These are phyloP conservation scores for Drosophila emarginata DNA, from an alignment of 2,888 invertebrate genomes.

Conservation along the genomic window DNA sequence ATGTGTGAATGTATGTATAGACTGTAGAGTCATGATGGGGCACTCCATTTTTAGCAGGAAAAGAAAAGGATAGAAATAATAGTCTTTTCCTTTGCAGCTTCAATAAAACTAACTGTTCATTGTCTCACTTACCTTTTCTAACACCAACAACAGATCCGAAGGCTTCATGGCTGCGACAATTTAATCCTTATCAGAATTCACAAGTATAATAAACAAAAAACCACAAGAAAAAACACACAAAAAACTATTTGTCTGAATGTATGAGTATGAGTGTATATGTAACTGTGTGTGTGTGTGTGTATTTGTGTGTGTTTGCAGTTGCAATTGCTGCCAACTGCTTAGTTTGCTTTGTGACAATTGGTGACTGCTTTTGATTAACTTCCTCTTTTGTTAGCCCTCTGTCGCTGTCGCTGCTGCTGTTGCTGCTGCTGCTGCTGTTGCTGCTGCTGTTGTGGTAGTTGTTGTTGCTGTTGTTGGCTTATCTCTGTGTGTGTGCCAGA, in stretches of 20 bases:
- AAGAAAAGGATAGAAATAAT: slow-evolving; percentile 37
- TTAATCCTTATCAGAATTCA: slow-evolving; percentile 9
- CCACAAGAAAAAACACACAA: neutral
- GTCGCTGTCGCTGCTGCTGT: slow-evolving; percentile 10
- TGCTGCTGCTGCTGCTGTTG: slow-evolving; percentile 19
- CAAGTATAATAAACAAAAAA: neutral
- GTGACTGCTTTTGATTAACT: slow-evolving; percentile 4
- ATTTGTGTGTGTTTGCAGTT: neutral
- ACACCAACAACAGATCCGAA: slow-evolving; percentile 78
- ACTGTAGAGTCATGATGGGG: slow-evolving; percentile 18
- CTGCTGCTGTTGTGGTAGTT: slow-evolving; percentile 23
- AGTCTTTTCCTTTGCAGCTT: neutral
- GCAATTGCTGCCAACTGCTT: neutral
- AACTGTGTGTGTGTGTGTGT: neutral
- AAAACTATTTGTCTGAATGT: neutral
- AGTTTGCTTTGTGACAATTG: neutral
- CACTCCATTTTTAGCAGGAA: slow-evolving; percentile 67
- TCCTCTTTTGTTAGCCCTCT: slow-evolving; percentile 10
- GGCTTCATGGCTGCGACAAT: slow-evolving; percentile 73
- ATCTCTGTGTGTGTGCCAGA: slow-evolving; percentile 36
- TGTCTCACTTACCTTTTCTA: slow-evolving; percentile 76
- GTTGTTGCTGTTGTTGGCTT: slow-evolving; percentile 25
- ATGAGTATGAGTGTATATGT: neutral
- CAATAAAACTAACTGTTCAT: slow-evolving; percentile 18
- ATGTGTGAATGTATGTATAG: slow-evolving; percentile 10